Percentiles rank a stretch among this genome's conserved stretches.
These are phyloP conservation scores for Drosophila azteca DNA, from an alignment of 1,140 invertebrate genomes.

Conservation along the genomic window DNA sequence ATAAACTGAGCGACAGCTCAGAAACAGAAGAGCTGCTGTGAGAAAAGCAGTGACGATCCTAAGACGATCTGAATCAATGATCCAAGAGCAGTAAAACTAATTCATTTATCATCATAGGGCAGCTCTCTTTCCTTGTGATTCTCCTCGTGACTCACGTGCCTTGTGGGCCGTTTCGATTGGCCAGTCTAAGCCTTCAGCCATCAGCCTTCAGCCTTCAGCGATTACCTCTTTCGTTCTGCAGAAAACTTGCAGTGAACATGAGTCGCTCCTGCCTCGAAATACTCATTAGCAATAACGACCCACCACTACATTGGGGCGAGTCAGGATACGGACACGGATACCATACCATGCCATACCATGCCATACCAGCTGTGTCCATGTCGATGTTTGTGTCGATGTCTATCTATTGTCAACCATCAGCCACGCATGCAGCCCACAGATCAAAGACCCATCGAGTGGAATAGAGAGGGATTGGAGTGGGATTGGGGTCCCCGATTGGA, in stretches of 20 bases:
- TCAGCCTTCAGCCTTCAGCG: background rate
- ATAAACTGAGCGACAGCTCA: too few relatives aligned
- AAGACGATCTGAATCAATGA: too few relatives aligned
- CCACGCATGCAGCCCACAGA: constrained; percentile 49
- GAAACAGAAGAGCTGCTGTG: too few relatives aligned
- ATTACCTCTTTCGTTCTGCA: constrained; percentile 28
- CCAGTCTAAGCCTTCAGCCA: too few relatives aligned
- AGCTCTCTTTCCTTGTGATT: too few relatives aligned
- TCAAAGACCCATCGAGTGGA: constrained; percentile 40
- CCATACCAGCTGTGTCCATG: constrained; percentile 52
- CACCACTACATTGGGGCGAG: constrained; percentile 4
- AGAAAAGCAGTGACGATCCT: too few relatives aligned
- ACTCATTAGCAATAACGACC: constrained; percentile 80
- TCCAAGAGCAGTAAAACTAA: too few relatives aligned
- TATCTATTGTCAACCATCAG: constrained; percentile 57
- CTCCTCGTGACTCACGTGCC: too few relatives aligned
- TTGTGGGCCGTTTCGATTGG: too few relatives aligned
- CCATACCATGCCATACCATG: background rate
- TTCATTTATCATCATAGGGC: too few relatives aligned
- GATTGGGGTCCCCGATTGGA: constrained; percentile 3
- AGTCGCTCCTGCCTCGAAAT: constrained; percentile 50
- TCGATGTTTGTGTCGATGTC: constrained; percentile 35
- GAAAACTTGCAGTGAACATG: constrained; percentile 8
- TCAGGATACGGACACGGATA: background rate
- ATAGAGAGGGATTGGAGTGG: constrained; percentile 13